A percentile compares a stretch with the other conserved stretches of the same genome.
Conservation (phyloP, 2,888 invertebrate genomes). For the Nasonovia ribisnigri region DNA sequence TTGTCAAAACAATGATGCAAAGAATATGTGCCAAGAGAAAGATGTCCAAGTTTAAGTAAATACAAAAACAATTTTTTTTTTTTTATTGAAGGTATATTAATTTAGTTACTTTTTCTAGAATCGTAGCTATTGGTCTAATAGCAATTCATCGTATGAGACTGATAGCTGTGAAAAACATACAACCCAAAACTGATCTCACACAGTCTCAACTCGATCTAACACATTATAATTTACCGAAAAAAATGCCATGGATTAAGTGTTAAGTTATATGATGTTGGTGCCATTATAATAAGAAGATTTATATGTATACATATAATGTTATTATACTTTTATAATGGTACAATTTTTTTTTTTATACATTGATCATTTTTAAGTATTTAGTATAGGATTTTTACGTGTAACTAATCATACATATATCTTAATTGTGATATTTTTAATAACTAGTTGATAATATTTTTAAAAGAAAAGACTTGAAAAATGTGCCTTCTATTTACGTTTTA, state of each 20-base stretch:
- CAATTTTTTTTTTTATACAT: constrained; percentile 25
- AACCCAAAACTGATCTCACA: constrained; percentile 3
- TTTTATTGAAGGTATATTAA: neutral
- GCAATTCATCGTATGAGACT: constrained; percentile 50
- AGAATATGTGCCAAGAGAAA: constrained; percentile 57
- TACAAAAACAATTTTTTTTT: neutral
- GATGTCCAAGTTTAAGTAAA: constrained; percentile 57
- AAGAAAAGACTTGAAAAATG: constrained; percentile 44
- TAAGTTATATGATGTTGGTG: neutral
- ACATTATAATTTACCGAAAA: constrained; percentile 57
- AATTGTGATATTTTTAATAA: constrained; percentile 46
- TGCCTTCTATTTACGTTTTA: constrained; percentile 43
- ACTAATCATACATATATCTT: neutral
- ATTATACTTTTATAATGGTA: neutral
- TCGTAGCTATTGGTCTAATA: constrained; percentile 47
- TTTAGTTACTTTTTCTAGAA: constrained; percentile 23
- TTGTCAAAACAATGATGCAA: constrained; percentile 44
- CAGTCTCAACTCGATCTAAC: constrained; percentile 35
- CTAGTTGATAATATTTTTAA: constrained; percentile 11
- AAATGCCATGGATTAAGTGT: constrained; percentile 64
- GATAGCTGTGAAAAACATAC: constrained; percentile 28
- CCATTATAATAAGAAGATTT: constrained; percentile 26
- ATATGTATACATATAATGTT: constrained; percentile 18
- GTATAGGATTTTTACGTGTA: neutral
- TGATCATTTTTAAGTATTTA: constrained; percentile 29